Conservation (phyloP, 2,797 vertebrate genomes). For the Threskiornis aethiopicus region DNA sequence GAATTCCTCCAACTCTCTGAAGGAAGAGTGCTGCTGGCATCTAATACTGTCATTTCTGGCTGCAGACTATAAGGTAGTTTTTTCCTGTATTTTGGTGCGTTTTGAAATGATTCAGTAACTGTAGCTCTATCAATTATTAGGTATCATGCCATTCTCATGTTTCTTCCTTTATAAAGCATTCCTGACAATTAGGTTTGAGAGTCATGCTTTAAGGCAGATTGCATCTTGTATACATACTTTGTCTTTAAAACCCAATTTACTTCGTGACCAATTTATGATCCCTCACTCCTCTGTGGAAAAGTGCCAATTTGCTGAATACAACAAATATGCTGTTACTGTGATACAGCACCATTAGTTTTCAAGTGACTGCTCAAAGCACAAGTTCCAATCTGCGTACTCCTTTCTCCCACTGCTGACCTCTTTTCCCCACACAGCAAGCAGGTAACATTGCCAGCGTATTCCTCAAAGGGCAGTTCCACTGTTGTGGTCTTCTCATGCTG, state of each 20-base stretch:
- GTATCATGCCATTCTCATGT: fast-evolving
- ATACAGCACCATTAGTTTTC: neutral
- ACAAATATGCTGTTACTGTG: neutral
- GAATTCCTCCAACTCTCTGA: neutral
- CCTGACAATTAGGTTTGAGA: neutral
- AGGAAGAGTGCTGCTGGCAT: neutral
- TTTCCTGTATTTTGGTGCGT: neutral
- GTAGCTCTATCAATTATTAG: neutral
- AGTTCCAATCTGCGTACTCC: fast-evolving
- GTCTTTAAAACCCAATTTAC: neutral
- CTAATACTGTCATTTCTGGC: neutral
- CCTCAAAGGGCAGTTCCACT: neutral
- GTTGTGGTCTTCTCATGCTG: fast-evolving
- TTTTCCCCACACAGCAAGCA: neutral
- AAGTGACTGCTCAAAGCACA: neutral
- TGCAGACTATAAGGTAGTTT: neutral
- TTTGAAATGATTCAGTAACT: neutral
- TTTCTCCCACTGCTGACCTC: neutral
- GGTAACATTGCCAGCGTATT: neutral
- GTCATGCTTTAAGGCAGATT: neutral
- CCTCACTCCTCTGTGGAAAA: neutral
- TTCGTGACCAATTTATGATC: neutral
- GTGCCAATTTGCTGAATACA: neutral
- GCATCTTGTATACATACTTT: fast-evolving
- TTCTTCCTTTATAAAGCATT: neutral